phyloP scores from a whole-genome alignment of 1,140 invertebrate genomes.

The Kradibia gibbosae region DNA sequence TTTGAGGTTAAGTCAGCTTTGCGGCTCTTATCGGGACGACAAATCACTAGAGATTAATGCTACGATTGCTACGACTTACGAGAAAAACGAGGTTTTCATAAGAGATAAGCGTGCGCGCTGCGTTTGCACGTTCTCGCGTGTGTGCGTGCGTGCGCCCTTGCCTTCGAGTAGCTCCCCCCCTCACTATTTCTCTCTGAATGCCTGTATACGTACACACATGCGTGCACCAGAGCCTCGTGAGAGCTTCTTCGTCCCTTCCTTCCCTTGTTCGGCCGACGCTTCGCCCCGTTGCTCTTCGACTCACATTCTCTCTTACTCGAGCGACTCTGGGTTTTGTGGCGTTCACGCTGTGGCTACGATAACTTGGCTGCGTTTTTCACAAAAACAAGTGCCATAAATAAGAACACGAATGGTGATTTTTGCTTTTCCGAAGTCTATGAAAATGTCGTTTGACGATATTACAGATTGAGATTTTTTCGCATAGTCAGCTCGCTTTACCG shows the following conservation, averaged over 20 bases:
- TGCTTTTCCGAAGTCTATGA: conserved; percentile 15
- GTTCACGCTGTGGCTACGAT: conserved; percentile 12
- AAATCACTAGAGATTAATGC: neutral
- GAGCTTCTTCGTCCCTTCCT: conserved; percentile 6
- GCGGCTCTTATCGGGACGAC: neutral
- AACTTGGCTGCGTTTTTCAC: conserved; percentile 10
- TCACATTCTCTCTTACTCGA: neutral
- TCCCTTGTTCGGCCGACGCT: neutral
- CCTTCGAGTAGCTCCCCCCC: too few species aligned
- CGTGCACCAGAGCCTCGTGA: conserved; percentile 1
- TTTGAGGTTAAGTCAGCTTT: conserved; percentile 43
- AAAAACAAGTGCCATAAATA: neutral
- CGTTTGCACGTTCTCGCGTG: neutral
- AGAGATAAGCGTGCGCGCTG: conserved; percentile 17
- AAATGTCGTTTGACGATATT: neutral
- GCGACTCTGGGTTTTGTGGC: neutral
- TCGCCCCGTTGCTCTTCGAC: neutral
- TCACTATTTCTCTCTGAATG: too few species aligned
- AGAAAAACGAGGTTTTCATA: conserved; percentile 10
- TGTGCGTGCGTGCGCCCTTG: neutral
- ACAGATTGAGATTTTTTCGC: too few species aligned
- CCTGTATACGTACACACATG: neutral
- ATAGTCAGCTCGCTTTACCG: too few species aligned
- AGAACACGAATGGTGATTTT: conserved; percentile 14
- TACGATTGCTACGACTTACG: too few species aligned